These are phyloP conservation scores for Zootoca vivipara DNA, from an alignment of 2,113 vertebrate genomes.

Conservation along the genomic window DNA sequence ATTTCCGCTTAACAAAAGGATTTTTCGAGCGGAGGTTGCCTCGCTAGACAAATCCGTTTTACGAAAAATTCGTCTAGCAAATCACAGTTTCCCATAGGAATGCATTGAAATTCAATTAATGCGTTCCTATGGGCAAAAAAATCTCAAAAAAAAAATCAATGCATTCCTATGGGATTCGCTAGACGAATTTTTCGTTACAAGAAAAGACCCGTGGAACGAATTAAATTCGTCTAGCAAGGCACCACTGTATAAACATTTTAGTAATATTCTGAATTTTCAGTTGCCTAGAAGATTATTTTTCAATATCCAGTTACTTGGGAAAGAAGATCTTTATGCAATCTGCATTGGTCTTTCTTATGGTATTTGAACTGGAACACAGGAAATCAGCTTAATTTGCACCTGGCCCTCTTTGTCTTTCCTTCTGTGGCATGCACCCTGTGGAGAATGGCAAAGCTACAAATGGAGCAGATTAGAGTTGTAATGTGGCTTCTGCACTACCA, in stretches of 20 bases:
- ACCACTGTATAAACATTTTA: background rate
- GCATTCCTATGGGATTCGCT: too few relatives aligned
- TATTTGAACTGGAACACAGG: background rate
- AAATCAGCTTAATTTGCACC: background rate
- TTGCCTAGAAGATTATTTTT: slow-evolving; percentile 17
- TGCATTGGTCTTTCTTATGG: background rate
- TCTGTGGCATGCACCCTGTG: background rate
- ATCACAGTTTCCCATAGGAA: too few relatives aligned
- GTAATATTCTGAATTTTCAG: background rate
- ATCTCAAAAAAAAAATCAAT: too few relatives aligned
- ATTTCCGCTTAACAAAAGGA: too few relatives aligned
- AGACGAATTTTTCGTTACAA: too few relatives aligned
- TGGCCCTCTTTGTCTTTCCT: slow-evolving; percentile 15
- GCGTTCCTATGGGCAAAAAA: too few relatives aligned
- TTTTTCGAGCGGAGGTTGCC: too few relatives aligned
- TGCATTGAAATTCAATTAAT: too few relatives aligned
- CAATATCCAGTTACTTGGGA: background rate
- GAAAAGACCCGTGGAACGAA: too few relatives aligned
- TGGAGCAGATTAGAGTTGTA: background rate
- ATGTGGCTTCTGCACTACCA: background rate
- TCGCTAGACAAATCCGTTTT: too few relatives aligned
- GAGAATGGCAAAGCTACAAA: slow-evolving; percentile 12
- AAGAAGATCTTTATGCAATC: slow-evolving; percentile 16
- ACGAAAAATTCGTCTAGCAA: too few relatives aligned
- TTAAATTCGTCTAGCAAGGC: too few relatives aligned